Conservation (phyloP, 2,888 invertebrate genomes). For the Patella caerulea region DNA sequence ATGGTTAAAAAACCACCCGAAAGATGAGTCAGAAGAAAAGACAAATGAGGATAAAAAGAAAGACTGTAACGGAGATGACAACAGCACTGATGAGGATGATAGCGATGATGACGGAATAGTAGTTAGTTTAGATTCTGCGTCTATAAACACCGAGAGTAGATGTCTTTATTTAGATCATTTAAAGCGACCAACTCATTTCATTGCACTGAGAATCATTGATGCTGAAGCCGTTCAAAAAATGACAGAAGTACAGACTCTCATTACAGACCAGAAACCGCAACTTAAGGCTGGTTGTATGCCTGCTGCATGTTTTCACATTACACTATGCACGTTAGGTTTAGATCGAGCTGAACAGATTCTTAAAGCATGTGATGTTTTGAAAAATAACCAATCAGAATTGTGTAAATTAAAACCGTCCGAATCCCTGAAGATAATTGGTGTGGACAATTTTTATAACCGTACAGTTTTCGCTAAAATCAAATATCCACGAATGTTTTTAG, state of each 20-base stretch:
- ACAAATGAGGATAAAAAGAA: slow-evolving; percentile 4
- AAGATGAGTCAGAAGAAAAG: not conserved
- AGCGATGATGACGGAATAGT: slow-evolving; percentile 16
- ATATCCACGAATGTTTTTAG: slow-evolving; percentile 45
- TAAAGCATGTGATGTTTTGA: slow-evolving; percentile 34
- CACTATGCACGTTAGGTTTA: slow-evolving; percentile 61
- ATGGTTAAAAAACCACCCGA: not conserved
- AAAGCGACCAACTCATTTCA: slow-evolving; percentile 59
- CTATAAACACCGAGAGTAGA: slow-evolving; percentile 23
- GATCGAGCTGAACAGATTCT: slow-evolving; percentile 42
- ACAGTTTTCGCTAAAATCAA: slow-evolving; percentile 61
- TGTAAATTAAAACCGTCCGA: slow-evolving; percentile 21
- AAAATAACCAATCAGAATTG: slow-evolving; percentile 28
- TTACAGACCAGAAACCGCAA: slow-evolving; percentile 49
- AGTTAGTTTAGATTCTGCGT: slow-evolving; percentile 29
- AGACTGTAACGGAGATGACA: slow-evolving; percentile 9
- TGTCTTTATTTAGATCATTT: slow-evolving; percentile 56
- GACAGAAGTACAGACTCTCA: slow-evolving; percentile 47
- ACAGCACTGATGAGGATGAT: not conserved
- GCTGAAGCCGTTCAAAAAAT: slow-evolving; percentile 43
- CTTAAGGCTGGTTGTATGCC: slow-evolving; percentile 56
- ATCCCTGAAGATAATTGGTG: slow-evolving; percentile 42
- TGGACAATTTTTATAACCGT: slow-evolving; percentile 60
- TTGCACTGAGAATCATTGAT: slow-evolving; percentile 57
- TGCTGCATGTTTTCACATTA: slow-evolving; percentile 58